phyloP scores from a whole-genome alignment of 1,140 invertebrate species.

The Apis dorsata region DNA sequence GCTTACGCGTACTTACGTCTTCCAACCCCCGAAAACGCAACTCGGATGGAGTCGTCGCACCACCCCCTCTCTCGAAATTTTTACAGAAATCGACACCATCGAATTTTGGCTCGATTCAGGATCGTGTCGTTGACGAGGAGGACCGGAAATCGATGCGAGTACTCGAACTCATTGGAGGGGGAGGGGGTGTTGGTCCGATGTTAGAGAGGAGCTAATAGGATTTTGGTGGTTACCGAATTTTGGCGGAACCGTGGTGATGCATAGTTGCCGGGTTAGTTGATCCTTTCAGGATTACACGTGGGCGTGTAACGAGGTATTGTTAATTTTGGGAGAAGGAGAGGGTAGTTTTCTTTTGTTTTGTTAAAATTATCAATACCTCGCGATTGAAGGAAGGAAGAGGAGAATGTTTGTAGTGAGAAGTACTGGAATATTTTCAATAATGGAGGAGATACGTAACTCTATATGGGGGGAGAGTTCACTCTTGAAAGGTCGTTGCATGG shows the following conservation, averaged over 20 bases:
- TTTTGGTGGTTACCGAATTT: neutral
- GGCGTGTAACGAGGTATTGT: too few relatives aligned
- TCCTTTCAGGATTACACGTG: neutral
- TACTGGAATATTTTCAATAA: neutral
- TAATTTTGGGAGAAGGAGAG: too few relatives aligned
- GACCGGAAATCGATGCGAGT: slow-evolving; percentile 12
- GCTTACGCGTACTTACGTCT: slow-evolving; percentile 68
- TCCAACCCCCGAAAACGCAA: slow-evolving; percentile 60
- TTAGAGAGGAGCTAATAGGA: slow-evolving; percentile 20
- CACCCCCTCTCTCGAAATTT: neutral
- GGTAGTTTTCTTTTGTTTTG: too few relatives aligned
- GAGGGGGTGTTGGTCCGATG: neutral
- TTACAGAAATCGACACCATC: too few relatives aligned
- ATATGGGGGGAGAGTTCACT: neutral
- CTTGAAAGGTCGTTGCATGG: neutral
- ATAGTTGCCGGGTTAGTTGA: neutral
- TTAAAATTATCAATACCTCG: too few relatives aligned
- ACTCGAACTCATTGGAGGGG: neutral
- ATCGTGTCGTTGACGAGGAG: neutral
- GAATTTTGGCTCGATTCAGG: too few relatives aligned
- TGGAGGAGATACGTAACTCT: slow-evolving; percentile 4
- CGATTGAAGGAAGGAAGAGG: too few relatives aligned
- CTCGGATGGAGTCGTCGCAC: too few relatives aligned
- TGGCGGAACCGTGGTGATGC: neutral
- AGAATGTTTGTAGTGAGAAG: too few relatives aligned